phyloP scores from a whole-genome alignment of 2,797 vertebrate genomes.

The Tamandua tetradactyla region DNA sequence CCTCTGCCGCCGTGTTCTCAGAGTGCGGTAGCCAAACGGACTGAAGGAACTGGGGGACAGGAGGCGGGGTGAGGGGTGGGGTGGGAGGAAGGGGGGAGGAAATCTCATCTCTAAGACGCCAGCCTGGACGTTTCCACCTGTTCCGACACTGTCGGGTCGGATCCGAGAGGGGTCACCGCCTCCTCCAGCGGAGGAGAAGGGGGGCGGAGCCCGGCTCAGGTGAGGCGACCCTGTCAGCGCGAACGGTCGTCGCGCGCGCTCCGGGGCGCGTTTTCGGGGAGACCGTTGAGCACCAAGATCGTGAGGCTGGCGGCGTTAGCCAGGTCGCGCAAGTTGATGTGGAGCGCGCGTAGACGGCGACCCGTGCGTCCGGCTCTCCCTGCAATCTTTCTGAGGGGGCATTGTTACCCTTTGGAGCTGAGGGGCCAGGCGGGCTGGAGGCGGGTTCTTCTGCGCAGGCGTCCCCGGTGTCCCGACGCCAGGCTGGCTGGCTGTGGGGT shows the following conservation, averaged over 20 bases:
- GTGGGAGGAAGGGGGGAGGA: conserved; percentile 59
- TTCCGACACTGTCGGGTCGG: conserved; percentile 36
- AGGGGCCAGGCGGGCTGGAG: background rate
- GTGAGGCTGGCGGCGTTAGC: conserved; percentile 41
- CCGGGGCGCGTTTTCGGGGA: conserved; percentile 52
- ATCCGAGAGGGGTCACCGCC: conserved; percentile 72
- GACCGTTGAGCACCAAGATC: background rate
- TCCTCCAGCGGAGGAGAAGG: conserved; percentile 67
- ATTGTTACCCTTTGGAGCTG: conserved; percentile 53
- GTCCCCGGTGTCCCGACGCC: conserved; percentile 68
- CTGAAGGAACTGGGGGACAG: background rate
- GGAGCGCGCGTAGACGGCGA: background rate
- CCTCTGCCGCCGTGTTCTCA: background rate
- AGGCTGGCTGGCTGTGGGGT: conserved; percentile 8
- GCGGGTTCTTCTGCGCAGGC: conserved; percentile 66
- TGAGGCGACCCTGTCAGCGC: conserved; percentile 65
- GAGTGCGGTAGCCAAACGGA: conserved; percentile 16
- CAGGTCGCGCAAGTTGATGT: background rate
- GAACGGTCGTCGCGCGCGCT: background rate
- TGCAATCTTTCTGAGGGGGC: conserved; percentile 24
- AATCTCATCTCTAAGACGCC: conserved; percentile 42
- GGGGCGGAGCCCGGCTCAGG: conserved; percentile 80
- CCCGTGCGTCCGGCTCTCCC: background rate
- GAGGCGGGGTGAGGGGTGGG: conserved; percentile 58
- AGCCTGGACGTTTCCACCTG: conserved; percentile 70